Evolutionary conservation across 2,113 vertebrate species (phyloP).

Genomic region (Nesospiza acunhae): DNA sequence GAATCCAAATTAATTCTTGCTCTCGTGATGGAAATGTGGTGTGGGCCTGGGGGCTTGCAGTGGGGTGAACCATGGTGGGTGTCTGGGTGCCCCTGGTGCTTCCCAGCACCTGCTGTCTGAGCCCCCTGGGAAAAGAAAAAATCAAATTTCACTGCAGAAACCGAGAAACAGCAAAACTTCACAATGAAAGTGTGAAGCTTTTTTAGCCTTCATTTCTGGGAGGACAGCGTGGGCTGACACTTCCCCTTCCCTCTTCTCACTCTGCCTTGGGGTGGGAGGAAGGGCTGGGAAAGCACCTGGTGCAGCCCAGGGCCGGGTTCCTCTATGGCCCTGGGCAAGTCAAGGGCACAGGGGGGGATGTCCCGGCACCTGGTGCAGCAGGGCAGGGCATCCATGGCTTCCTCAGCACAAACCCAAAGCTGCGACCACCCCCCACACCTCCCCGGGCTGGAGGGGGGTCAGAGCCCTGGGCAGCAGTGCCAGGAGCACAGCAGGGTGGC

Average conservation of each 20-base stretch:
- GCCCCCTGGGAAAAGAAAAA: not conserved
- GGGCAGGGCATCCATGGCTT: fast-evolving
- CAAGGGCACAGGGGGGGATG: not conserved
- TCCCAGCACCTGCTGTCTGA: not conserved
- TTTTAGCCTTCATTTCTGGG: not conserved
- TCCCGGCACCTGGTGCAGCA: fast-evolving
- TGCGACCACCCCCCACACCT: not conserved
- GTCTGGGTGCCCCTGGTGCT: not conserved
- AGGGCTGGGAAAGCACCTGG: not conserved
- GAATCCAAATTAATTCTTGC: not conserved
- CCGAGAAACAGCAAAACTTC: fast-evolving
- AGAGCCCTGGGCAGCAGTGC: not conserved
- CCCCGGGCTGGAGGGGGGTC: fast-evolving
- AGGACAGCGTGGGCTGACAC: not conserved
- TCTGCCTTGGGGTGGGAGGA: fast-evolving
- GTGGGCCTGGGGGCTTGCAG: not conserved
- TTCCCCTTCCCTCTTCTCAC: not conserved
- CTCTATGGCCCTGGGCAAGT: not conserved
- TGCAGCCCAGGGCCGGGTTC: not conserved
- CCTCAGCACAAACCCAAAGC: not conserved
- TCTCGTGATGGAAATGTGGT: not conserved
- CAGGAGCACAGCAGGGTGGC: fast-evolving
- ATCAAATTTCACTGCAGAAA: not conserved
- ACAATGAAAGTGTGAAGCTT: fast-evolving
- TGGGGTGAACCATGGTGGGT: fast-evolving